Percentiles rank a stretch among this genome's conserved stretches.
phyloP scores from a whole-genome alignment of 2,113 vertebrate species.

The Hypocryptadius cinnamomeus region DNA sequence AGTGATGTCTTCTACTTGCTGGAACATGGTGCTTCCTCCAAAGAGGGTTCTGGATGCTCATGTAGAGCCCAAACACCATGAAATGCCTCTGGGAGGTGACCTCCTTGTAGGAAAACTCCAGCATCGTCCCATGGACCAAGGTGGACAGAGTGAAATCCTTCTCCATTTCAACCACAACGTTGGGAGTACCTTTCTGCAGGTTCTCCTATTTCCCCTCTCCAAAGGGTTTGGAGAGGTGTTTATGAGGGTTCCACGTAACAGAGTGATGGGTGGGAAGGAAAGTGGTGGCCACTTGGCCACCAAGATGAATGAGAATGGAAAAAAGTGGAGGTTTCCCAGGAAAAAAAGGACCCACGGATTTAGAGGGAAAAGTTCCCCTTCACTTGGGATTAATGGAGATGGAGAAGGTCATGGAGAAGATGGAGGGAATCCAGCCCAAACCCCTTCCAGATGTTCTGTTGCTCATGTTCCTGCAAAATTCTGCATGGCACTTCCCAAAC shows the following conservation, averaged over 20 bases:
- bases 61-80: background rate
- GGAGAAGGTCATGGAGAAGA: background rate
- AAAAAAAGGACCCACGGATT: background rate
- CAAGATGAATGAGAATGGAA: background rate
- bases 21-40: background rate
- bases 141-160: rapidly evolving
- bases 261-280: background rate
- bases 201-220: background rate
- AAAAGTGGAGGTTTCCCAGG: background rate
- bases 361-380: background rate
- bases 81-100: background rate
- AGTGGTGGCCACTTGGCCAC: background rate
- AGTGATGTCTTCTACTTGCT: background rate
- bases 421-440: background rate
- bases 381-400: background rate
- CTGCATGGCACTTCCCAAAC: rapidly evolving
- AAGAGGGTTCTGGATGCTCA: background rate
- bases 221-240: background rate
- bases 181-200: background rate
- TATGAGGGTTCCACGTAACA: background rate
- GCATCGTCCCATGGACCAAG: background rate
- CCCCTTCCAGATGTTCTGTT: background rate
- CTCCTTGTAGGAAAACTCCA: background rate
- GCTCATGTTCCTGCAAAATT: rapidly evolving
- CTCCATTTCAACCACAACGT: rapidly evolving